Conservation (phyloP, 2,113 vertebrate species). For the Nerophis ophidion region DNA sequence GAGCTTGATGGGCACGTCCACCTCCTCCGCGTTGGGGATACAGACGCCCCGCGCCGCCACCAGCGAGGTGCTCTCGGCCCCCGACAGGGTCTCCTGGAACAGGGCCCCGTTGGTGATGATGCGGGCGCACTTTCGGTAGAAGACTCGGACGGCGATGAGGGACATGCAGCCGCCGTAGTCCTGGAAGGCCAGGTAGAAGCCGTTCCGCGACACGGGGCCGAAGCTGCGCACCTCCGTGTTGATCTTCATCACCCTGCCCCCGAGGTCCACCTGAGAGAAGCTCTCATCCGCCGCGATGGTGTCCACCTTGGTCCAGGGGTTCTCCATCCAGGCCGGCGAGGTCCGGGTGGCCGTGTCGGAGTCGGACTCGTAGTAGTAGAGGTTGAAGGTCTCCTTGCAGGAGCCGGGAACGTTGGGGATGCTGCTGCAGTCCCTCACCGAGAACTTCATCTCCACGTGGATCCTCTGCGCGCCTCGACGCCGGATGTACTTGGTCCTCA, state of each 20-base stretch:
- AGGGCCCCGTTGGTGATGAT: conserved; percentile 88
- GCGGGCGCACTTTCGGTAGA: conserved; percentile 92
- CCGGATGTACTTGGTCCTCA: conserved; percentile 93
- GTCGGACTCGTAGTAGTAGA: conserved; percentile 93
- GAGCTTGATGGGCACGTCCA: conserved; percentile 96
- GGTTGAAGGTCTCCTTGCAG: conserved; percentile 98
- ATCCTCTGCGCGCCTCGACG: conserved; percentile 88
- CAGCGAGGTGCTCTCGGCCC: conserved; percentile 93
- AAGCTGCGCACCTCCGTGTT: conserved; percentile 97
- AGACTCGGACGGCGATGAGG: conserved; percentile 91
- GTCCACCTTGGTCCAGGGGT: conserved; percentile 97
- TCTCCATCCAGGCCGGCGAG: conserved; percentile 96
- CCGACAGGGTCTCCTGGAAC: conserved; percentile 92
- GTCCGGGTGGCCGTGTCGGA: conserved; percentile 84
- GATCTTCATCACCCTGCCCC: conserved; percentile 96
- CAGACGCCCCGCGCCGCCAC: conserved; percentile 90
- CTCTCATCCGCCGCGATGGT: conserved; percentile 95
- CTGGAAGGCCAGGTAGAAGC: conserved; percentile 98
- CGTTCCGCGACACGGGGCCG: conserved; percentile 86
- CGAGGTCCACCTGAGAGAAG: conserved; percentile 96
- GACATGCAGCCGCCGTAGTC: conserved; percentile 99
- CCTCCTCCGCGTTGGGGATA: conserved; percentile 89
- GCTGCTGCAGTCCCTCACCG: conserved; percentile 95
- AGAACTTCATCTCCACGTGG: conserved; percentile 99
- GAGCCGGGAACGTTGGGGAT: conserved; percentile 95